A percentile compares a stretch with the other conserved stretches of the same genome.
These are phyloP conservation scores for Myiagra hebetior DNA, from an alignment of 2,113 vertebrate genomes.

Conservation along the genomic window DNA sequence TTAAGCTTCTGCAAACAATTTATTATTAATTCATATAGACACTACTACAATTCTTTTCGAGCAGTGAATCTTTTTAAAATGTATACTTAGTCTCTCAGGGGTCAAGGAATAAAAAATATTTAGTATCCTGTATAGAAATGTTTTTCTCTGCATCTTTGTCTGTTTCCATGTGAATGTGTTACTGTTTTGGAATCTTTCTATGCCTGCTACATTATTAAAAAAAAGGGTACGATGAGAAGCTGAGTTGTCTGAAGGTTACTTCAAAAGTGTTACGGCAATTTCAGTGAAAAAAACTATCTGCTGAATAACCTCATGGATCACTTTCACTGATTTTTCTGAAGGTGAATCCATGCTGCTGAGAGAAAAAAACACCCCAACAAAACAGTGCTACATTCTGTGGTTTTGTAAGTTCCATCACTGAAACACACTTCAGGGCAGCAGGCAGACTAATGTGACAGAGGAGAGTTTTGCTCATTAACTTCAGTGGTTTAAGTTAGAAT, in stretches of 20 bases:
- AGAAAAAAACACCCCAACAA: background rate
- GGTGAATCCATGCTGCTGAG: background rate
- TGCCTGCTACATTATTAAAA: background rate
- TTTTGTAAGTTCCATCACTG: background rate
- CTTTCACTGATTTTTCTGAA: background rate
- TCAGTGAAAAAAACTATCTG: background rate
- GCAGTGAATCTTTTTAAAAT: background rate
- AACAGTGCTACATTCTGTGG: background rate
- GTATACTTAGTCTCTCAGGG: background rate
- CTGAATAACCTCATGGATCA: background rate
- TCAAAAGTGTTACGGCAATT: background rate
- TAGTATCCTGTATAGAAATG: background rate
- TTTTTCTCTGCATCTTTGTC: background rate
- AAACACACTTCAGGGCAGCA: background rate
- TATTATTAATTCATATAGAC: background rate
- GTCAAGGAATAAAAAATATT: background rate
- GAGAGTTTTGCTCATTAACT: conserved; percentile 9
- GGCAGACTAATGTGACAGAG: background rate
- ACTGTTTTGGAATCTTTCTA: background rate
- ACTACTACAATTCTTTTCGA: background rate
- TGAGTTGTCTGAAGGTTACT: background rate
- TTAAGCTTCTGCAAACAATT: background rate
- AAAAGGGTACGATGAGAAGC: background rate
- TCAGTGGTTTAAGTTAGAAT: background rate
- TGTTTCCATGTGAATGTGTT: background rate